Evolutionary conservation across 2,888 invertebrate genomes (phyloP), one percentile per base, ranked within the genome.

Genomic region (Hymenopus coronatus): DNA sequence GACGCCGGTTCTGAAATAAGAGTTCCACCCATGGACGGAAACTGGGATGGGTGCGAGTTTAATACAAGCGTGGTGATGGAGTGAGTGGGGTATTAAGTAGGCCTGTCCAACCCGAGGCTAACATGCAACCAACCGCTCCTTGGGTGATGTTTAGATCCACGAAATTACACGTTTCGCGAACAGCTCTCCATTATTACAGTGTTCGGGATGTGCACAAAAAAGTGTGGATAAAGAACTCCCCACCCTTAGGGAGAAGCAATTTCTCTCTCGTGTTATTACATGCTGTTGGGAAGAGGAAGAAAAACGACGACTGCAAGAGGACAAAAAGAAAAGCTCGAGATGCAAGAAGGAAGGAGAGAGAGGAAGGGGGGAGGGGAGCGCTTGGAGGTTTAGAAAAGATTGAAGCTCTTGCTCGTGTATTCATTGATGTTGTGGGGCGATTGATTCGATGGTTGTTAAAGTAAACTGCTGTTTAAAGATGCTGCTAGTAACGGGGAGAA

Each of bases 401-500:
- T 28, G 85, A 54, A 81, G 81, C 81, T 70, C 28, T 54, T 30
- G 84, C 27, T 85, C 27, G 27, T 85, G 54, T 86, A 86, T 86
- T 86, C 86, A 81, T 86, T 86, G 81, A 28, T 81, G 40, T 86
- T 14, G 54, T 70, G 14, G 54, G n/a, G 30, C 30, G 81, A 86
- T 81, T 86, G 81, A 86, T 86, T 81, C 30, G 81, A 27, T 81
- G n/a, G 86, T 86, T 70, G 81, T 86, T 86, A 81, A 70, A 81
- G 28, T 86, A 86, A 86, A 86, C 86, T 81, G 86, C 86, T 81
- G 81, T 81, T 81, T 81, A 86, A 85, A 85, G 86, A 86, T 70
- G 54, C 54, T 70, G 54, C 54, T 20, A 20, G 54, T 15, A 70
- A 54, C 14, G 54, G 54, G 54, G 54, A 54, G 54, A 14, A 8